phyloP scores from a whole-genome alignment of 2,797 vertebrate species.

The Scyliorhinus canicula region DNA sequence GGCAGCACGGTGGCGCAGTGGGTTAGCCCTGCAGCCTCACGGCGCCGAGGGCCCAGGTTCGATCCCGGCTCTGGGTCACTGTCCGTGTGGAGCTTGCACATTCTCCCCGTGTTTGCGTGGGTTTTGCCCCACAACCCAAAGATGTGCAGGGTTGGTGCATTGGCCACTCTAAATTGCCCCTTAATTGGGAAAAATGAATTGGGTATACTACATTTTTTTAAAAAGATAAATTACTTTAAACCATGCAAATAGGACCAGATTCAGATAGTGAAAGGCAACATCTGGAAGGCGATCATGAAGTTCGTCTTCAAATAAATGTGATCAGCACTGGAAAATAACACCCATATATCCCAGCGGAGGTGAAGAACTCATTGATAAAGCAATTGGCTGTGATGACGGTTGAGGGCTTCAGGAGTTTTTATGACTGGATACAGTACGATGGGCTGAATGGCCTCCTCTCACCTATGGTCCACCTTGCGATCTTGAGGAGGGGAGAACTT shows the following conservation, averaged over 20 bases:
- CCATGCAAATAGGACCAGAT: not conserved
- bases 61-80: too few relatives aligned
- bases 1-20: too few relatives aligned
- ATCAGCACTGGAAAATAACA: not conserved
- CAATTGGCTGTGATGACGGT: not conserved
- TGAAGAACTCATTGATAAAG: not conserved
- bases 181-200: too few relatives aligned
- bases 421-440: not conserved
- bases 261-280: not conserved
- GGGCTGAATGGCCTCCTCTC: not conserved
- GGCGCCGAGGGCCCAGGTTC: too few relatives aligned
- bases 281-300: not conserved
- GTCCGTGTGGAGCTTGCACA: too few relatives aligned
- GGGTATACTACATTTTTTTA: too few relatives aligned
- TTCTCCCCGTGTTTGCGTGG: too few relatives aligned
- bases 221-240: not conserved
- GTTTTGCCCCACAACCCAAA: too few relatives aligned
- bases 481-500: not conserved
- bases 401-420: not conserved
- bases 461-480: not conserved
- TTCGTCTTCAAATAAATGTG: not conserved
- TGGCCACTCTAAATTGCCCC: too few relatives aligned
- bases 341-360: not conserved
- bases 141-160: too few relatives aligned
- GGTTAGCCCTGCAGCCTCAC: too few relatives aligned